Conservation (phyloP, 2,113 vertebrate genomes). For the Sprattus sprattus region DNA sequence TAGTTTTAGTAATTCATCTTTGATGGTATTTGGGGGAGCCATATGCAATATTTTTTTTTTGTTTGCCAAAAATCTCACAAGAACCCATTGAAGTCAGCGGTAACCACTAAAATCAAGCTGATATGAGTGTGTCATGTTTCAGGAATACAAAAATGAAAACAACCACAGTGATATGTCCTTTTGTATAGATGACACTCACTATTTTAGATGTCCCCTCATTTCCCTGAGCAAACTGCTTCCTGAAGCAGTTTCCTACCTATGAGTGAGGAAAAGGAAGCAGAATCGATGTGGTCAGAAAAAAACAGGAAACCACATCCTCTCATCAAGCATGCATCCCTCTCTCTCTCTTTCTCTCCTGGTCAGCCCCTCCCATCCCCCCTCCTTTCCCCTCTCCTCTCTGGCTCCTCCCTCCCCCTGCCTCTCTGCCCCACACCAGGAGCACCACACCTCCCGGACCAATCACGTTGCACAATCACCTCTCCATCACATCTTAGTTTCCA, state of each 20-base stretch:
- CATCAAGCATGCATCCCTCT: background rate
- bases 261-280: conserved; percentile 3
- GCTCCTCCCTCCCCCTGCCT: conserved; percentile 50
- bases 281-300: conserved; percentile 5
- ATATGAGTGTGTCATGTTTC: background rate
- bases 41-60: too few species aligned
- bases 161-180: background rate
- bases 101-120: too few species aligned
- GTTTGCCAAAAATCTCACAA: too few species aligned
- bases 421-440: conserved; percentile 52
- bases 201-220: background rate
- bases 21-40: too few species aligned
- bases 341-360: background rate
- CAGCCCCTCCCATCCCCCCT: background rate
- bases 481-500: conserved; percentile 90
- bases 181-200: background rate
- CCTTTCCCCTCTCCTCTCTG: conserved; percentile 27
- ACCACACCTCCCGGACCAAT: conserved; percentile 82
- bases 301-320: conserved; percentile 16
- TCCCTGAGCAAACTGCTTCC: background rate
- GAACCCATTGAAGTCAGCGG: too few species aligned
- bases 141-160: background rate
- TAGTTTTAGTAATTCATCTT: too few species aligned
- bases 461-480: conserved; percentile 80
- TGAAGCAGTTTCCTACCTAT: background rate